A percentile compares a stretch with the other conserved stretches of the same genome.
Conservation (phyloP, 2,888 invertebrate species). For the Pharmacophagus antenor region DNA sequence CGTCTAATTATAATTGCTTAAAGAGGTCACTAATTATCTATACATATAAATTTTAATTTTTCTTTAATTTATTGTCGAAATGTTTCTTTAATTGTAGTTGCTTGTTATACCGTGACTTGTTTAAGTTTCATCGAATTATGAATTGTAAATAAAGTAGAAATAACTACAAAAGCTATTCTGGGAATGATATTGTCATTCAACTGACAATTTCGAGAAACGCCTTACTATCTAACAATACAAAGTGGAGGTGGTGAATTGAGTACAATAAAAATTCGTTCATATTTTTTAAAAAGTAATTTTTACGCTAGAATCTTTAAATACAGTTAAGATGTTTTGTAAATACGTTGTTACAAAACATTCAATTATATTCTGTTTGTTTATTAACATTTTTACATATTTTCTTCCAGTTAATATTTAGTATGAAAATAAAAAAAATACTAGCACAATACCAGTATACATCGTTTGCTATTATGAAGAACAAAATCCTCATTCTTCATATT, state of each 20-base stretch:
- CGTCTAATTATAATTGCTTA: too few species aligned
- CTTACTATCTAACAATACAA: constrained; percentile 45
- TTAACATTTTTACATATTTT: too few species aligned
- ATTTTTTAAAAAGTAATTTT: constrained; percentile 27
- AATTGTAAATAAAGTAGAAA: constrained; percentile 34
- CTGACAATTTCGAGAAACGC: constrained; percentile 43
- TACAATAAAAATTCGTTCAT: constrained; percentile 33
- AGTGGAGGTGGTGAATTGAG: constrained; percentile 33
- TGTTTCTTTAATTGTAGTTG: background rate
- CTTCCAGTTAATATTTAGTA: too few species aligned
- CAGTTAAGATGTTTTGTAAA: too few species aligned
- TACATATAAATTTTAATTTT: too few species aligned
- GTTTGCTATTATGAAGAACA: too few species aligned
- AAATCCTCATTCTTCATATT: too few species aligned
- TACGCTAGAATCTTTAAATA: background rate
- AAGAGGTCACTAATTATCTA: too few species aligned
- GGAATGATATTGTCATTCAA: constrained; percentile 47
- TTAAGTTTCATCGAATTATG: constrained; percentile 26
- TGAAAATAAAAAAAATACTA: too few species aligned
- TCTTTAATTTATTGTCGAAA: background rate
- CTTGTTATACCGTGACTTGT: background rate
- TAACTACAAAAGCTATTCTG: constrained; percentile 44
- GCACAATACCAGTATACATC: too few species aligned
- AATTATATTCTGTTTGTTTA: too few species aligned
- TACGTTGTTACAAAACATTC: too few species aligned